Conservation (phyloP, 2,888 invertebrate genomes). For the Pristionchus japonicus region DNA sequence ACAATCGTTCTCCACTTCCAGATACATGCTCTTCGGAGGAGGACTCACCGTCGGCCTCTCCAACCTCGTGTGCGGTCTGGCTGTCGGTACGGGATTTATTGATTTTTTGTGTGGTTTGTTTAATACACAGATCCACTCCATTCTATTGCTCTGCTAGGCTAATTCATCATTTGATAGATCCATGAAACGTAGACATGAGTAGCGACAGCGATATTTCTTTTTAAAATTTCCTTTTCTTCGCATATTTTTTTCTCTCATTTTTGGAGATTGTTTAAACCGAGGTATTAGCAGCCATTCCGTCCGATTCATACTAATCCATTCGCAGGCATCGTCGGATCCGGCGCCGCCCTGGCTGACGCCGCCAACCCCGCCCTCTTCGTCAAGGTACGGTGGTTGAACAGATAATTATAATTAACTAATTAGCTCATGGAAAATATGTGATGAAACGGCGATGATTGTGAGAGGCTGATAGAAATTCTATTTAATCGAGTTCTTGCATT, state of each 20-base stretch:
- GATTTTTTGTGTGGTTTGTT: too few relatives aligned
- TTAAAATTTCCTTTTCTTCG: neutral
- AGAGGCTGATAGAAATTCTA: too few relatives aligned
- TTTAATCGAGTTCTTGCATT: too few relatives aligned
- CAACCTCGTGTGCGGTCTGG: conserved; percentile 94
- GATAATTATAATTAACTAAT: too few relatives aligned
- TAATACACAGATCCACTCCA: too few relatives aligned
- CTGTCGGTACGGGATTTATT: conserved; percentile 80
- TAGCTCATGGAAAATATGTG: too few relatives aligned
- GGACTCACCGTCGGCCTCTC: conserved; percentile 94
- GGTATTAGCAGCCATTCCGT: neutral
- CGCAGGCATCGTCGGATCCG: conserved; percentile 93
- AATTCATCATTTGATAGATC: too few relatives aligned
- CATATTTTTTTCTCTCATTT: neutral
- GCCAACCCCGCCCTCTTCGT: conserved; percentile 96
- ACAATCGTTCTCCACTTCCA: neutral
- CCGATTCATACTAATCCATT: neutral
- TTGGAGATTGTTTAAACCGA: too few relatives aligned
- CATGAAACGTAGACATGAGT: neutral
- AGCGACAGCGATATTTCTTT: neutral
- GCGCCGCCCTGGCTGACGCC: conserved; percentile 97
- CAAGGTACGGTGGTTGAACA: conserved; percentile 78
- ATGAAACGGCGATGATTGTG: too few relatives aligned
- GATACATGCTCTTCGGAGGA: conserved; percentile 93
- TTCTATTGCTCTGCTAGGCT: too few relatives aligned